phyloP scores from a whole-genome alignment of 1,140 invertebrate genomes.

The Drosophila parvula region DNA sequence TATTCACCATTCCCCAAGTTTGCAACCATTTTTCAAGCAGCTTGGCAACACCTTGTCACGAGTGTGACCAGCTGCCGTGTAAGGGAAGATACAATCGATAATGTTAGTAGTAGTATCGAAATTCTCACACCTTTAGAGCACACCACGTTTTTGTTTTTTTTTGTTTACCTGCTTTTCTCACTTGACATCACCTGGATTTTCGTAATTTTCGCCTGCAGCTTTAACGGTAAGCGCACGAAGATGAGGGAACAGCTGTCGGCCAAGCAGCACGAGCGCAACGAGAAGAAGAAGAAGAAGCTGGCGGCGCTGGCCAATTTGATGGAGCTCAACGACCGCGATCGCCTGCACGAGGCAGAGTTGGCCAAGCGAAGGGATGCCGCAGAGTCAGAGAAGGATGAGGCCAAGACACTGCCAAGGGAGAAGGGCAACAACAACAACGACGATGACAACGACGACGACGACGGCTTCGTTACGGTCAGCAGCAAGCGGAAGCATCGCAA shows the following conservation, averaged over 20 bases:
- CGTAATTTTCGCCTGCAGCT: conserved; percentile 29
- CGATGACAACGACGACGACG: conserved; percentile 37
- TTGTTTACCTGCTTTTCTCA: conserved; percentile 4
- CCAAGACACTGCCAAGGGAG: not conserved
- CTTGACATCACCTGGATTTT: not conserved
- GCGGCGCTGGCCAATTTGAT: conserved; percentile 86
- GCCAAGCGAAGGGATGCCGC: conserved; percentile 37
- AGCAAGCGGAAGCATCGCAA: conserved; percentile 66
- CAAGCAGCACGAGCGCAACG: conserved; percentile 85
- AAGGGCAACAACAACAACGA: conserved; percentile 13
- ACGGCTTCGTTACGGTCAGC: conserved; percentile 63
- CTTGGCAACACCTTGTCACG: not conserved
- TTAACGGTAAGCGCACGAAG: conserved; percentile 55
- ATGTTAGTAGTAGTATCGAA: not conserved
- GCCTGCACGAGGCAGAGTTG: conserved; percentile 61
- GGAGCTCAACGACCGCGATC: conserved; percentile 87
- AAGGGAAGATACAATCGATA: not conserved
- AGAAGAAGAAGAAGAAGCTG: conserved; percentile 88
- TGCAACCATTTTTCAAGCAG: not conserved
- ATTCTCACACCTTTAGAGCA: not conserved
- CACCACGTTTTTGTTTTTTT: conserved; percentile 11
- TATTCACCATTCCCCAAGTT: not conserved
- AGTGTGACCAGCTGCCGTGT: too few species aligned
- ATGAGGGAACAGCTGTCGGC: conserved; percentile 72
- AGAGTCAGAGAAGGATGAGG: conserved; percentile 1